phyloP scores from a whole-genome alignment of 2,797 vertebrate genomes.

The Stomatorhinus walkeri region DNA sequence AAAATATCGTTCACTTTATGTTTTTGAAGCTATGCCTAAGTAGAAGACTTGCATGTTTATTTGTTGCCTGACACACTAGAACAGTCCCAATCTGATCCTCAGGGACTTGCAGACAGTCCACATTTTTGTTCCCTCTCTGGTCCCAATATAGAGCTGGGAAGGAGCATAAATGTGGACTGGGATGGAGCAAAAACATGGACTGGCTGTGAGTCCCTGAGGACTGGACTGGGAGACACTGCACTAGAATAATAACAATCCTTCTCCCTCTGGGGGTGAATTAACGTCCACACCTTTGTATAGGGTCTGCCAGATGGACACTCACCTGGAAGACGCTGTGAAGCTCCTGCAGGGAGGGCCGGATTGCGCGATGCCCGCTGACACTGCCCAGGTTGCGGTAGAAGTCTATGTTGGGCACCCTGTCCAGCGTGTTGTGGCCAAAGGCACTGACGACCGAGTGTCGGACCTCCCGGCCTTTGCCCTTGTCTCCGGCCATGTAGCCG shows the following conservation, averaged over 20 bases:
- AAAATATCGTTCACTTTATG: not conserved
- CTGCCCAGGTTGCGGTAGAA: slow-evolving; percentile 94
- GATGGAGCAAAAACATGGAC: not conserved
- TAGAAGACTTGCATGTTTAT: not conserved
- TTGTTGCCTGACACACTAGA: not conserved
- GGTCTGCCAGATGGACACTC: slow-evolving; percentile 40
- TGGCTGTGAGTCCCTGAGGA: not conserved
- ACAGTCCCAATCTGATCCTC: not conserved
- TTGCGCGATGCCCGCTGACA: slow-evolving; percentile 76
- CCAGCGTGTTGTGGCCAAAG: slow-evolving; percentile 89
- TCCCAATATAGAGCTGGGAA: not conserved
- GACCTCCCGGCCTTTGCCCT: slow-evolving; percentile 58
- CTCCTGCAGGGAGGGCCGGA: slow-evolving; percentile 84
- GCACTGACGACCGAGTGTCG: slow-evolving; percentile 71
- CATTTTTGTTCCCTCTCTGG: not conserved
- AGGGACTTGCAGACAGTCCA: not conserved
- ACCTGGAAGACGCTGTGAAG: slow-evolving; percentile 92
- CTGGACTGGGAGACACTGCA: not conserved
- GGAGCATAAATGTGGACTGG: not conserved
- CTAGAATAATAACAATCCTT: not conserved
- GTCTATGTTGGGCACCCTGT: slow-evolving; percentile 83
- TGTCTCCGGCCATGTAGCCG: slow-evolving; percentile 61
- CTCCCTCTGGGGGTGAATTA: not conserved
- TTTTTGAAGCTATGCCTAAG: not conserved
- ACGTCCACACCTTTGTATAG: not conserved